These are phyloP conservation scores for Schizopygopsis pylzovi DNA, from an alignment of 2,797 vertebrate species.

Conservation along the genomic window DNA sequence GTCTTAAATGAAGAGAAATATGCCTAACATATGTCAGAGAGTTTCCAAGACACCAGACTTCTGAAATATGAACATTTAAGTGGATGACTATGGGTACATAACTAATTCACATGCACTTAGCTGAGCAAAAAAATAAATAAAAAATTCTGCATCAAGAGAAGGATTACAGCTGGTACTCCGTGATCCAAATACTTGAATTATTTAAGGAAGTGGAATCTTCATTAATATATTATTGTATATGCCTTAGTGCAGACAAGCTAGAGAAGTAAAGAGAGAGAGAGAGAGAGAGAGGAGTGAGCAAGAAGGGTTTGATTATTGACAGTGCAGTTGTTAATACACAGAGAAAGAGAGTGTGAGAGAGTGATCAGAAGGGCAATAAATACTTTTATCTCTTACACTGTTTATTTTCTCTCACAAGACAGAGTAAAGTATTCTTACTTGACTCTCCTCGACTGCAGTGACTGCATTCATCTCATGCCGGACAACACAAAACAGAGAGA, in stretches of 20 bases:
- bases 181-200: slow-evolving; percentile 51
- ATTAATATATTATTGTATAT: slow-evolving; percentile 54
- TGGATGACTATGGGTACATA: slow-evolving; percentile 27
- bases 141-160: slow-evolving; percentile 30
- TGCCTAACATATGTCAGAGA: slow-evolving; percentile 13
- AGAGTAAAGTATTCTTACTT: slow-evolving; percentile 3
- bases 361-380: background rate
- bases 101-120: slow-evolving; percentile 48
- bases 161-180: slow-evolving; percentile 19
- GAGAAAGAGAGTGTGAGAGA: background rate
- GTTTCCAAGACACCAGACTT: background rate
- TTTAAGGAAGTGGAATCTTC: slow-evolving; percentile 50
- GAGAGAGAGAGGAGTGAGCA: background rate
- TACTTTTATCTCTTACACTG: slow-evolving; percentile 21
- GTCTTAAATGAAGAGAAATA: slow-evolving; percentile 14
- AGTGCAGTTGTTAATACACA: slow-evolving; percentile 3
- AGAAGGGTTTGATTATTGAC: slow-evolving; percentile 6
- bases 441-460: background rate
- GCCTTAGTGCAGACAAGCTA: background rate
- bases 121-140: background rate
- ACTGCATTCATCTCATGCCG: slow-evolving; percentile 1
- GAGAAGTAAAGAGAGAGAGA: slow-evolving; percentile 10
- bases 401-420: slow-evolving; percentile 16
- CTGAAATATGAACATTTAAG: slow-evolving; percentile 35
- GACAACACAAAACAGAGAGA: slow-evolving; percentile 16